These are phyloP conservation scores for Diplodus sargus DNA, from an alignment of 2,797 vertebrate genomes.

Conservation along the genomic window DNA sequence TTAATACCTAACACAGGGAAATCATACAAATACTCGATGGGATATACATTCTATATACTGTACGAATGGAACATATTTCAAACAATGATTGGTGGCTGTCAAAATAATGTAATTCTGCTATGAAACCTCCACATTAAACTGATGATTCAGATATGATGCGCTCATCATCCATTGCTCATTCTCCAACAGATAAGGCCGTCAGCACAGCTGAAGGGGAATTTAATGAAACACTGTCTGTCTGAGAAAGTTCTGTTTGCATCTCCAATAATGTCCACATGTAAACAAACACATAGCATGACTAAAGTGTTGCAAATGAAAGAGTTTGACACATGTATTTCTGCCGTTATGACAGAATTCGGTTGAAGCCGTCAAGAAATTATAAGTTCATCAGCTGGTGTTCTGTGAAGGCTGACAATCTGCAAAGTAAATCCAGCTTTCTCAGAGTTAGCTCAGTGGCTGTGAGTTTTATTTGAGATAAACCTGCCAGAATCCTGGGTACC, in stretches of 20 bases:
- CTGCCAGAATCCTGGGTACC: constrained; percentile 8
- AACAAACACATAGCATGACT: constrained; percentile 32
- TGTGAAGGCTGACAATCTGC: constrained; percentile 34
- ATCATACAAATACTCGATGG: not conserved
- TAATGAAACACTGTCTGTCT: constrained; percentile 51
- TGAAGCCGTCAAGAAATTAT: constrained; percentile 28
- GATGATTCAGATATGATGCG: constrained; percentile 12
- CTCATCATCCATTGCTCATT: constrained; percentile 14
- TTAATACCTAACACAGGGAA: not conserved
- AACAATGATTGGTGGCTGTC: not conserved
- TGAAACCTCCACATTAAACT: constrained; percentile 2
- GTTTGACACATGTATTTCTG: not conserved
- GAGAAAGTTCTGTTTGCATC: constrained; percentile 31
- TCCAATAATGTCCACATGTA: not conserved
- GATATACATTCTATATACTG: not conserved
- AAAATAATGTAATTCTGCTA: not conserved
- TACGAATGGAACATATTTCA: not conserved
- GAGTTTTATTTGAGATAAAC: constrained; percentile 44
- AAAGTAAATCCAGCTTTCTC: constrained; percentile 26
- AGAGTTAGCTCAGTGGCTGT: constrained; percentile 32
- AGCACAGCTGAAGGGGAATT: constrained; percentile 31
- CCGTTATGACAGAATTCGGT: constrained; percentile 37
- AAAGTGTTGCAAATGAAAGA: constrained; percentile 30
- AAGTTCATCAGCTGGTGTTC: constrained; percentile 45
- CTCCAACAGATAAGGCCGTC: constrained; percentile 18